Conservation (phyloP, 30 jellyfish, hydroid and myxozoan genomes). For the Hydra vulgaris region DNA sequence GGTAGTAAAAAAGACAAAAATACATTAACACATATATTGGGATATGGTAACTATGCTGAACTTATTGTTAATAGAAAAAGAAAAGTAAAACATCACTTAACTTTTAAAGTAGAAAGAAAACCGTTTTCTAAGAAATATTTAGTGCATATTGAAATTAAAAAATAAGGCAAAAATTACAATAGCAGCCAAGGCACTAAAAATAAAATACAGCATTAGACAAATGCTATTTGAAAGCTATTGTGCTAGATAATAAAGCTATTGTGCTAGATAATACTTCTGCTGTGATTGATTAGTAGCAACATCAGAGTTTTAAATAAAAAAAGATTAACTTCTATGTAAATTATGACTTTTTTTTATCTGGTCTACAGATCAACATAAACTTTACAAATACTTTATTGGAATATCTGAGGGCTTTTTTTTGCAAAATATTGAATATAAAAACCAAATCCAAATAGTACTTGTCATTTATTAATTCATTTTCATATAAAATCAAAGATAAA, state of each 20-base stretch:
- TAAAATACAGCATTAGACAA: neutral
- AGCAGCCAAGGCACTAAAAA: neutral
- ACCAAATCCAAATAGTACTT: no score
- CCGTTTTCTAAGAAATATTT: neutral
- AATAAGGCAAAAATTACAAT: neutral
- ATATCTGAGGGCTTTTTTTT: no score
- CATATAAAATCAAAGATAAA: no score
- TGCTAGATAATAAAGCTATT: neutral
- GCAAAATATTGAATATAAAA: no score
- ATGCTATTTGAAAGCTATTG: neutral
- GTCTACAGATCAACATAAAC: no score
- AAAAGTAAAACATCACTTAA: neutral
- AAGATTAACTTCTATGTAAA: no score
- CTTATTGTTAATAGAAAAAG: neutral
- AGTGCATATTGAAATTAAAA: neutral
- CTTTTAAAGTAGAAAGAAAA: neutral
- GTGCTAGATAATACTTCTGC: neutral
- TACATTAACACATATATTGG: neutral
- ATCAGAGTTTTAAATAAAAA: no score
- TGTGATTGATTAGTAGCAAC: neutral
- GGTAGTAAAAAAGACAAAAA: neutral
- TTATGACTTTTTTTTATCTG: no score
- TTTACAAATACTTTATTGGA: no score
- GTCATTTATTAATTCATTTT: no score
- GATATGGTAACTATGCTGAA: neutral